Evolutionary conservation across 2,888 invertebrate genomes (phyloP), one percentile per base, ranked within the genome.

Genomic region (Anoplius nigerrimus): DNA sequence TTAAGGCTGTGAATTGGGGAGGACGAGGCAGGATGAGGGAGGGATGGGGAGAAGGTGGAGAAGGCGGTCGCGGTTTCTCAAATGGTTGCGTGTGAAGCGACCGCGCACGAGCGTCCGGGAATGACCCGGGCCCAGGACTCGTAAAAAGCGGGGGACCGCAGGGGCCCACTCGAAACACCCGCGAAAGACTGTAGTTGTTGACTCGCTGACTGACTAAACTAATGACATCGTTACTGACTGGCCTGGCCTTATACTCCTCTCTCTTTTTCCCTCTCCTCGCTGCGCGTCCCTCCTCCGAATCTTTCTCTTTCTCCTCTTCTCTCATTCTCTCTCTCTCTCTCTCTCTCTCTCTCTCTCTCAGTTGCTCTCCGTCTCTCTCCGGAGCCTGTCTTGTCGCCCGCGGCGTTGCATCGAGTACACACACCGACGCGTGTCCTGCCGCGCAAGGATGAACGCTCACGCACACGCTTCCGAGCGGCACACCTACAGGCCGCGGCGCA

Each of bases 161-260:
- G 71, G 53, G 62, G 63, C 72, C 69, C 71, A 72, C 74, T 74
- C 79, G 78, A 74, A 77, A 74, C 72, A 69, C 57, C 82, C 76
- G 80, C 81, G 80, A 82, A 82, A 82, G 78, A 81, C 79, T 80
- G 78, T 84, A 85, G 83, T 86, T 84, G 84, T 84, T 85, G 86
- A 86, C 85, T 86, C 84, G 86, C 85, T 86, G 85, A 86, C 86
- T 86, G 86, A 86, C 85, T 86, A 86, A 86, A 86, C 86, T 86
- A 86, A 86, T 86, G 86, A 86, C 86, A 86, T 85, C 86, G 86
- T 86, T 86, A 86, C 85, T 86, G 84, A 85, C 84, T 84, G 82
- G 84, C 84, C 84, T 83, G 82, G 82, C 82, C 81, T 84, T 82
- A 83, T 76, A 78, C 80, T 74, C 72, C 70, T 73, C 74, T 75